These are phyloP conservation scores for Solenopsis fugax DNA, from an alignment of 1,140 invertebrate genomes.

Conservation along the genomic window DNA sequence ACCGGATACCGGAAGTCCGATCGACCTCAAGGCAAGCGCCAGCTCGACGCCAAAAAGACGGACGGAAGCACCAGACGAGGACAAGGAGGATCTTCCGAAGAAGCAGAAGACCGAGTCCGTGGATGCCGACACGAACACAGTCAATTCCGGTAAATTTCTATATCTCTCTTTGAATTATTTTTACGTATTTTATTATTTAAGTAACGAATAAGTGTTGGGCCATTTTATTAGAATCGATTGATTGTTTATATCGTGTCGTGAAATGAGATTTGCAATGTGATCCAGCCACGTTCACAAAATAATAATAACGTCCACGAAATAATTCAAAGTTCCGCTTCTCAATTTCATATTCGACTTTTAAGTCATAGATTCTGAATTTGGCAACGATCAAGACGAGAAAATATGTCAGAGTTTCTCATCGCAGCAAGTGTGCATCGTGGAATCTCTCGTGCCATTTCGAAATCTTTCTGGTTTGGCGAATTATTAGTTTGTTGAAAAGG, in stretches of 20 bases:
- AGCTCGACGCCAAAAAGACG: conserved; percentile 91
- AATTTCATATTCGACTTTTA: conserved; percentile 14
- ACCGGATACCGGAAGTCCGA: conserved; percentile 82
- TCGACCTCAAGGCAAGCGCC: conserved; percentile 87
- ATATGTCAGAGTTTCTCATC: conserved; percentile 12
- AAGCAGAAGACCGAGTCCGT: conserved; percentile 93
- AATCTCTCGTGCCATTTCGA: conserved; percentile 16
- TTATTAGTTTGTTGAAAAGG: conserved; percentile 39
- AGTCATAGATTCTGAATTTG: conserved; percentile 35
- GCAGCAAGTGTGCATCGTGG: not conserved
- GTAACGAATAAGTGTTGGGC: not conserved
- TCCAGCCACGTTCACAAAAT: not conserved
- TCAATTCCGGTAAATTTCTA: conserved; percentile 93
- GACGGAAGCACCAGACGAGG: conserved; percentile 90
- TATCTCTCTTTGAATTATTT: not conserved
- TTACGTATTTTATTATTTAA: not conserved
- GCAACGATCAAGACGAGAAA: conserved; percentile 22
- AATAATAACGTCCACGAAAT: not conserved
- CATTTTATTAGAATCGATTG: not conserved
- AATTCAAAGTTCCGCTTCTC: not conserved
- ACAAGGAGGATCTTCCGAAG: conserved; percentile 88
- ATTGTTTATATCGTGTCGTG: not conserved
- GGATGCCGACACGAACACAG: conserved; percentile 95
- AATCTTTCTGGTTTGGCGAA: conserved; percentile 60
- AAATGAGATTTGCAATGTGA: conserved; percentile 11